Base-by-base conservation (phyloP, 2,797 vertebrate genomes). In the Masticophis lateralis region DNA sequence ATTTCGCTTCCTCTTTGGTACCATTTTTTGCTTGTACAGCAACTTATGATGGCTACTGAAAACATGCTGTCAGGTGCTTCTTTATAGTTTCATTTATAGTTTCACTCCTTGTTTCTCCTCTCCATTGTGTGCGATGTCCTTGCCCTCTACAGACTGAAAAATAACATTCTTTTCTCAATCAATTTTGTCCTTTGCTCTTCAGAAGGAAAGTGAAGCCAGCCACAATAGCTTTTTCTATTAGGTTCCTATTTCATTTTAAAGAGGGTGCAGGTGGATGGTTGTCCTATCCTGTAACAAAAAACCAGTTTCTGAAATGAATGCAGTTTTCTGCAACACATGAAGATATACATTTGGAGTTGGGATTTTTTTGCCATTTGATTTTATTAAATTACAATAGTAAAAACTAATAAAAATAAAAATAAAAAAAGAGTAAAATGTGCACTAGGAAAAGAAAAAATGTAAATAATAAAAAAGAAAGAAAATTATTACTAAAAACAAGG, bases 21-120 rank as follows among this genome's bases (percentile, higher is more conserved):
- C 43, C 61, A 92, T 97, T 96, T 97, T 97, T 92, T 96, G 95
- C 96, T 97, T 91, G 91, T 96, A 95, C 97, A 97, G 96, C 97
- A 96, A 95, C 97, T 97, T 95, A 87, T 94, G 95, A 90, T 94
- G 93, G 95, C n/a, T 94, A 94, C 95, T 97, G 96, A 96, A 95
- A 95, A 97, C 94, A 96, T 95, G 93, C 95, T 98, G 96, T 97
- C 97, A 97, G 96, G 94, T 96, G 96, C 92, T 97, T 96, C 94
- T 97, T 97, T 97, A 97, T 94, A 95, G 97, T 95, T 97, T 94
- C 93, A 97, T 97, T 97, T 97, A 97, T 94, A 95, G 97, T 95
- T 97, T 94, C 93, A 96, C 97, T 97, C 43, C 22, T 97, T 95
- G 91, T 56, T 91, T 92, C 61, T 43, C 92, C 89, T 96, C 93